Evolutionary conservation across 1,140 invertebrate genomes (phyloP), one percentile per base, ranked within the genome.

Genomic region (Cataglyphis hispanica): DNA sequence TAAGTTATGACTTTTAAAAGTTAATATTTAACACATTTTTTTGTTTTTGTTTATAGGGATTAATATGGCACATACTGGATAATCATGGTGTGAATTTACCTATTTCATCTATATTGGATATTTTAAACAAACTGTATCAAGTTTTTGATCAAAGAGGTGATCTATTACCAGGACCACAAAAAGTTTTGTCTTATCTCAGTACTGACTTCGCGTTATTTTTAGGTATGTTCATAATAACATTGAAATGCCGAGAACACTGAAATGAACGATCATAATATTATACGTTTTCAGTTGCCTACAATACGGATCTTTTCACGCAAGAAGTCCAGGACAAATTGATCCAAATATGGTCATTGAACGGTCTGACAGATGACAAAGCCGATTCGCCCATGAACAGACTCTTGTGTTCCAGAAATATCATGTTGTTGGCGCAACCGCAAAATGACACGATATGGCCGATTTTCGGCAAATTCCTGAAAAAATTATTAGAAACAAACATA

Each of bases 361-460:
- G 67, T 85, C 84, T 90, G 10, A 91, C 91, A 86, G 31, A 80
- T 69, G 56, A 67, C 6, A 84, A 93, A 34, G n/a, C 16, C 10
- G 88, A 93, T 19, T 90, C 91, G 4, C 89, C 92, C 5, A 88
- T 95, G 66, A 69, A 72, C 1, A 92, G 91, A 83, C 80, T 96
- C 69, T 78, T 96, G 10, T 93, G 94, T 86, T 92, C 95, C 1
- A 91, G 95, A 76, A 96, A 96, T 86, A 88, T 96, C 63, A 89
- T 94, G 80, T 83, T 96, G 22, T 69, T 96, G 1, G 89, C 90
- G 10, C 90, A 93, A 81, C 90, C 91, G 10, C 67, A 78, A n/a
- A 86, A 93, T 16, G 74, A 81, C n/a, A 50, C 86, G 19, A 77
- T 90, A 31, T 94, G 94, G 94, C 63, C 75, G n/a, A 74, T 60